A percentile compares a stretch with the other conserved stretches of the same genome.
Conservation (phyloP, 1,140 invertebrate genomes). For the Lepidurus apus region DNA sequence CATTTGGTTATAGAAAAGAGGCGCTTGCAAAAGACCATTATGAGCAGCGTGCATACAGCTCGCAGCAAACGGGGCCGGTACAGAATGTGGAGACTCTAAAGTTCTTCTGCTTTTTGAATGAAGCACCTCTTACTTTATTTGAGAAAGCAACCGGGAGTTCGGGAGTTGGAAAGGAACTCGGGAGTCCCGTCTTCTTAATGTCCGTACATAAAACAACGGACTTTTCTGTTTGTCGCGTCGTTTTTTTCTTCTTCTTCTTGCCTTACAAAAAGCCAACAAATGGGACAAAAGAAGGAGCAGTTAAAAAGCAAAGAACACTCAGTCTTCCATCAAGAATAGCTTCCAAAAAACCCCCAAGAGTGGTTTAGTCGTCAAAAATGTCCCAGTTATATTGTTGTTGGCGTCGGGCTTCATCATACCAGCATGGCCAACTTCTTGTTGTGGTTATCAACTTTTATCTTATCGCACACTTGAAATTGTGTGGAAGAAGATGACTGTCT, state of each 20-base stretch:
- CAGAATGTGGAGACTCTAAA: background rate
- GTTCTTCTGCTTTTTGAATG: background rate
- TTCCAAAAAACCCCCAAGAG: background rate
- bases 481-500: background rate
- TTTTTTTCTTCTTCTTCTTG: background rate
- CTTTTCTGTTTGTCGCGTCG: background rate
- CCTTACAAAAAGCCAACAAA: background rate
- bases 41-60: background rate
- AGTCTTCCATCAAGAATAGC: slow-evolving; percentile 8
- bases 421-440: background rate
- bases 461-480: background rate
- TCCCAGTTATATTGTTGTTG: slow-evolving; percentile 2
- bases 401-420: background rate
- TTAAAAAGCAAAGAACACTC: background rate
- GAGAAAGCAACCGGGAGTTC: background rate
- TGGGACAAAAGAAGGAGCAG: background rate
- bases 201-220: background rate
- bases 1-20: background rate
- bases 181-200: background rate
- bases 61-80: background rate
- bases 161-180: background rate
- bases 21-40: background rate
- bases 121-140: background rate
- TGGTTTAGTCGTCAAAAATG: background rate
- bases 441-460: background rate